These are phyloP conservation scores for Crenichthys baileyi DNA, from an alignment of 2,797 vertebrate species.

Conservation along the genomic window DNA sequence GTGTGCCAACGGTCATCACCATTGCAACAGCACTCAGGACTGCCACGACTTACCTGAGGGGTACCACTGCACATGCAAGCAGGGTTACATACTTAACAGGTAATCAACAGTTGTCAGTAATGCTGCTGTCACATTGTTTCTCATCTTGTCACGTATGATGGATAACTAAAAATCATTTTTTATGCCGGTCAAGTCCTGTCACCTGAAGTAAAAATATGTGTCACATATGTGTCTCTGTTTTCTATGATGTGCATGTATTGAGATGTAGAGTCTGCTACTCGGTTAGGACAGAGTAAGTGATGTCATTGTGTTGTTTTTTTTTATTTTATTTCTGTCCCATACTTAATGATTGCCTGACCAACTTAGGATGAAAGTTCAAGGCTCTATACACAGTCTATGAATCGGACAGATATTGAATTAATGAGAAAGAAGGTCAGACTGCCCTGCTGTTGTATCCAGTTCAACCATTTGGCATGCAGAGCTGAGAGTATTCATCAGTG, in stretches of 20 bases:
- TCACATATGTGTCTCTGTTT: not conserved
- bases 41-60: conserved; percentile 87
- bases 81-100: conserved; percentile 91
- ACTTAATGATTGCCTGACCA: not conserved
- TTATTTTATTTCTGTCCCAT: not conserved
- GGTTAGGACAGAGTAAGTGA: not conserved
- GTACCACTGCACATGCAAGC: conserved; percentile 91
- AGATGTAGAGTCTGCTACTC: not conserved
- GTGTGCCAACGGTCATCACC: conserved; percentile 88
- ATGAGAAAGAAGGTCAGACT: not conserved
- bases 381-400: too few relatives aligned
- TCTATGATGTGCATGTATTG: not conserved
- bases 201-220: not conserved
- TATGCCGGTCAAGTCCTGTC: not conserved
- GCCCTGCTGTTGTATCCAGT: not conserved
- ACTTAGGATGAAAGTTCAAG: not conserved
- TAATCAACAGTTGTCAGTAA: conserved; percentile 17
- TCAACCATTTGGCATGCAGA: not conserved
- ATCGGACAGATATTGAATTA: not conserved
- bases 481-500: not conserved
- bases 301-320: not conserved
- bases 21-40: conserved; percentile 92
- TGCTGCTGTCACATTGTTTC: not conserved
- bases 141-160: not conserved
- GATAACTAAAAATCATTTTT: not conserved